These are phyloP conservation scores for Bambusicola thoracicus DNA, from an alignment of 2,113 vertebrate species.

Conservation along the genomic window DNA sequence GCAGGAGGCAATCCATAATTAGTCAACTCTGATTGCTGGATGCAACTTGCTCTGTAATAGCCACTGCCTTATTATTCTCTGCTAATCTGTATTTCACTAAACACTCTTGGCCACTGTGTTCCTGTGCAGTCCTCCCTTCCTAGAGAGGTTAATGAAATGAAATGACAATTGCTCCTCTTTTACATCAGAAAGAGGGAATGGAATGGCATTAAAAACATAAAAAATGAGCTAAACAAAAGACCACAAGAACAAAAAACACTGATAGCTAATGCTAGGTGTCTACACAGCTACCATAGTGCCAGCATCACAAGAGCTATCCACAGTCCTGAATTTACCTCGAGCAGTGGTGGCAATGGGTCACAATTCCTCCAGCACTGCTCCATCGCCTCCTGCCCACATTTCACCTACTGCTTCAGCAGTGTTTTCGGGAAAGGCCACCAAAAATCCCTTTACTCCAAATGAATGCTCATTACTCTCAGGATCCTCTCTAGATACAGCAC, in stretches of 20 bases:
- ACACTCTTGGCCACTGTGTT: not conserved
- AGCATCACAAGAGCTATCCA: not conserved
- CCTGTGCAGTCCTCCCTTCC: not conserved
- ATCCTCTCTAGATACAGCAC: not conserved
- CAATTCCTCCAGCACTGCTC: not conserved
- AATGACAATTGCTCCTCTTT: not conserved
- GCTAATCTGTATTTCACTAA: not conserved
- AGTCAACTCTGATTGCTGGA: not conserved
- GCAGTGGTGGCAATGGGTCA: not conserved
- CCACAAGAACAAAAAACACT: not conserved
- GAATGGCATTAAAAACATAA: not conserved
- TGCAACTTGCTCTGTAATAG: not conserved
- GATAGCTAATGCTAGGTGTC: not conserved
- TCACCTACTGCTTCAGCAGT: not conserved
- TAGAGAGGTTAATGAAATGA: not conserved
- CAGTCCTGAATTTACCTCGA: not conserved
- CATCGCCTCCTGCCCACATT: not conserved
- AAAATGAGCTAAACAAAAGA: not conserved
- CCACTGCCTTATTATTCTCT: constrained; percentile 21
- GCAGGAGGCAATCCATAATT: constrained; percentile 31
- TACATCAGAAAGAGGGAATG: not conserved
- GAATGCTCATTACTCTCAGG: not conserved
- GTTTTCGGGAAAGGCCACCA: rapidly evolving
- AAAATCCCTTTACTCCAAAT: constrained; percentile 39
- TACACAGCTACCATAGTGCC: not conserved